Percentiles rank a stretch among this genome's conserved stretches.
Evolutionary conservation across 23 tunicate species (phyloP).

Genomic region (Styela plicata): DNA sequence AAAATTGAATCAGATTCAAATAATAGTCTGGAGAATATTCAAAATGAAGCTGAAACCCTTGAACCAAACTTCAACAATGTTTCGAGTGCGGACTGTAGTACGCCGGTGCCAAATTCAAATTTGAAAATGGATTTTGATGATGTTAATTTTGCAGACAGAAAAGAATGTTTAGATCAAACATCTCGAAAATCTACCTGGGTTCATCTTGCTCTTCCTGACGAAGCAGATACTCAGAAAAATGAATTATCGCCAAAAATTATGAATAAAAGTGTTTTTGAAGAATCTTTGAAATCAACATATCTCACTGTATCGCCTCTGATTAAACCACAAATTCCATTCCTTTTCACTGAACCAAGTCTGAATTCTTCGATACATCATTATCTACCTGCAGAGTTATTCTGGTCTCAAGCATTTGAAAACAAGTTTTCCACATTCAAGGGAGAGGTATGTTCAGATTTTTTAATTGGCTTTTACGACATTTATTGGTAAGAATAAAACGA

Average conservation of each 20-base stretch:
- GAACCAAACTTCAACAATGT: neutral
- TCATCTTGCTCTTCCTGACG: neutral
- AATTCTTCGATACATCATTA: slow-evolving; percentile 34
- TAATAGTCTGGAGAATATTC: neutral
- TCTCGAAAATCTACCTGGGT: neutral
- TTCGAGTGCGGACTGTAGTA: neutral
- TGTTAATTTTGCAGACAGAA: neutral
- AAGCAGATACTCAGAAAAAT: neutral
- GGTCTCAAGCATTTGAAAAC: slow-evolving; percentile 39
- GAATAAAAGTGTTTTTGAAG: neutral
- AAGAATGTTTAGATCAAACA: neutral
- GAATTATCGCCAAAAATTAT: neutral
- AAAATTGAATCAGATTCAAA: neutral
- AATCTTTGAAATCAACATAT: neutral
- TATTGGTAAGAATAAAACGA: no score
- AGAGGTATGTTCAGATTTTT: neutral
- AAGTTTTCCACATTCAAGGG: neutral
- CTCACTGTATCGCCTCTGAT: slow-evolving; percentile 42
- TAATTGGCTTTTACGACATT: no score
- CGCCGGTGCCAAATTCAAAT: neutral
- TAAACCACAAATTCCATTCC: slow-evolving; percentile 34
- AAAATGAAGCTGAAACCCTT: neutral
- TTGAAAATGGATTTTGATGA: neutral
- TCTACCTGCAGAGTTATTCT: slow-evolving; percentile 44
- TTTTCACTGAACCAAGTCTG: slow-evolving; percentile 33